Conservation (phyloP, 2,113 vertebrate species). For the Periophthalmodon schlosseri region DNA sequence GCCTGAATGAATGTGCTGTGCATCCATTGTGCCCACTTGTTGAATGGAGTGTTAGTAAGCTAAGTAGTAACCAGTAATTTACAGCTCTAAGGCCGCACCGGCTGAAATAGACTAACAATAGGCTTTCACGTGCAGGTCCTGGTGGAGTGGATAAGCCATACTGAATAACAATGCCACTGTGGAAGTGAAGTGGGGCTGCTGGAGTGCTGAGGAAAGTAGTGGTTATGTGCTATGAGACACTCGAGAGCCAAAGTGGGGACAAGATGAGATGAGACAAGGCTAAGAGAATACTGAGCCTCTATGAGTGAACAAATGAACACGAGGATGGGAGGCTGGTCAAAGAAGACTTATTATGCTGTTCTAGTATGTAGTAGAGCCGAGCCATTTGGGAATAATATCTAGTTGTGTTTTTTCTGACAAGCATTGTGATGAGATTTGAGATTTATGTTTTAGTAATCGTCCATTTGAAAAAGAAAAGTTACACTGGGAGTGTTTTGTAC, state of each 20-base stretch:
- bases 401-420: no score
- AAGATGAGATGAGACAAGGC: background rate
- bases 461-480: no score
- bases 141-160: slow-evolving; percentile 21
- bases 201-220: slow-evolving; percentile 38
- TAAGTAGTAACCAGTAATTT: slow-evolving; percentile 71
- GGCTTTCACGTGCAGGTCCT: slow-evolving; percentile 57
- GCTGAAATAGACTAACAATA: slow-evolving; percentile 69
- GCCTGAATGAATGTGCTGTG: slow-evolving; percentile 67
- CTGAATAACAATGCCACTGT: slow-evolving; percentile 31
- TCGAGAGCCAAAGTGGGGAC: background rate
- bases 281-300: background rate
- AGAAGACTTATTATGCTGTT: background rate
- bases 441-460: no score
- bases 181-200: slow-evolving; percentile 31
- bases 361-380: no score
- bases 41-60: slow-evolving; percentile 74
- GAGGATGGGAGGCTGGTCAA: background rate
- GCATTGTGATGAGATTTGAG: no score
- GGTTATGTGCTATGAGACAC: slow-evolving; percentile 8
- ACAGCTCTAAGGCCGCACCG: slow-evolving; percentile 60
- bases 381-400: no score
- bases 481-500: no score
- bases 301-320: background rate
- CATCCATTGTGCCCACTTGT: slow-evolving; percentile 58